Percentiles rank a stretch among this genome's conserved stretches.
Evolutionary conservation across 1,140 invertebrate species (phyloP).

Genomic region (Pemphigus obesinymphae): DNA sequence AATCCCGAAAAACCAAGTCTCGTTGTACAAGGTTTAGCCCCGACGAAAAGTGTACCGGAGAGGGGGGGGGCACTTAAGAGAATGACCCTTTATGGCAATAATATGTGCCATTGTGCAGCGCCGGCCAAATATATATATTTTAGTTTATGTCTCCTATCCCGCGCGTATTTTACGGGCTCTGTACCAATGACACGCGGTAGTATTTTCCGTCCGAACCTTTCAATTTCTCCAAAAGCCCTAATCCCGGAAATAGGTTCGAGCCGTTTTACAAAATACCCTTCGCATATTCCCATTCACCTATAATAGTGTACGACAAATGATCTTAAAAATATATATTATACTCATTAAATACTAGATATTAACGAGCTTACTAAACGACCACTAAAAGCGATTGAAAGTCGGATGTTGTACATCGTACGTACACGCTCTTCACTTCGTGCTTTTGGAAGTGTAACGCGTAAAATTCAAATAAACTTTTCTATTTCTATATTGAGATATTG

Average conservation of each 20-base stretch:
- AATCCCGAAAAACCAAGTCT: constrained; percentile 25
- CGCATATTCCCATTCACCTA: too few species aligned
- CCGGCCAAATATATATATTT: neutral
- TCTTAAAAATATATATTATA: too few species aligned
- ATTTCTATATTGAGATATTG: too few species aligned
- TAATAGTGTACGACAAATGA: constrained; percentile 10
- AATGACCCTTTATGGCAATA: constrained; percentile 40
- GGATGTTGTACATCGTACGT: too few species aligned
- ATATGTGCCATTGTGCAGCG: constrained; percentile 29
- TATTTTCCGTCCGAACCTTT: neutral
- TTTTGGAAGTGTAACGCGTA: too few species aligned
- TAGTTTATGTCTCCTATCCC: constrained; percentile 13
- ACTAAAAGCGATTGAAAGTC: too few species aligned
- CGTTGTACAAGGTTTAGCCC: neutral
- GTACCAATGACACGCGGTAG: neutral
- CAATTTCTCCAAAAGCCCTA: constrained; percentile 19
- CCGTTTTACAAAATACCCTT: neutral
- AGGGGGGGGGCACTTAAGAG: constrained; percentile 27
- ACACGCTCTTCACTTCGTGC: too few species aligned
- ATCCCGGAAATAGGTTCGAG: constrained; percentile 6
- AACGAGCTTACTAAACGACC: too few species aligned
- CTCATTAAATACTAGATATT: too few species aligned
- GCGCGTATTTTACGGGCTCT: constrained; percentile 17
- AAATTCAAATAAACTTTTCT: too few species aligned
- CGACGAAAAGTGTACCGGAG: neutral